phyloP scores from a whole-genome alignment of 2,888 invertebrate species.

The Thecocarcelia acutangulata region DNA sequence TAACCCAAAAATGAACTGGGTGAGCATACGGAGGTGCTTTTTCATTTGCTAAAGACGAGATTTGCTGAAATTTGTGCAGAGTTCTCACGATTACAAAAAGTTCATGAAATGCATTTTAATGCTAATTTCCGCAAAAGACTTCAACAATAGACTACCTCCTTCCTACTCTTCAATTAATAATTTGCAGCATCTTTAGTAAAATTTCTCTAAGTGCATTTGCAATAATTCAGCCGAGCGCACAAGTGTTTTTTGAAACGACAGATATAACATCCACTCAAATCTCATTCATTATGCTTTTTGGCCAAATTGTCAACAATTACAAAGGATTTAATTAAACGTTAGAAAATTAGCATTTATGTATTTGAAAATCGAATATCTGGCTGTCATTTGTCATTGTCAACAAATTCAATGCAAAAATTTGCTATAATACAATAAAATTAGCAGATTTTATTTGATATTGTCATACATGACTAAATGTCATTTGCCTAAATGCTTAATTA shows the following conservation, averaged over 20 bases:
- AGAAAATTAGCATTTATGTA: constrained; percentile 40
- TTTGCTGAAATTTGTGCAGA: too few species aligned
- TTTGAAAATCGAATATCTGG: constrained; percentile 36
- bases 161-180: too few species aligned
- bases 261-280: constrained; percentile 2
- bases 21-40: too few species aligned
- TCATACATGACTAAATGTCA: constrained; percentile 29
- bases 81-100: too few species aligned
- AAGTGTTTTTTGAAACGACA: constrained; percentile 11
- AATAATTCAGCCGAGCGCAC: not conserved
- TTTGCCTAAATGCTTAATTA: not conserved
- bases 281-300: not conserved
- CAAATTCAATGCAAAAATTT: constrained; percentile 1
- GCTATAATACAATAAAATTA: not conserved
- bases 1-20: too few species aligned
- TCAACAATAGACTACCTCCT: too few species aligned
- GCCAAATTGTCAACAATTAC: constrained; percentile 25
- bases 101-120: too few species aligned
- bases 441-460: constrained; percentile 19
- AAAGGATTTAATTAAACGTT: constrained; percentile 36
- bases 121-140: too few species aligned
- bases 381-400: constrained; percentile 31
- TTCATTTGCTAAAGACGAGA: too few species aligned
- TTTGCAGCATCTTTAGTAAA: too few species aligned
- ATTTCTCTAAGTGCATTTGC: constrained; percentile 20